A percentile compares a stretch with the other conserved stretches of the same genome.
phyloP scores from a whole-genome alignment of 2,113 vertebrate species.

The Oenanthe oenanthe region DNA sequence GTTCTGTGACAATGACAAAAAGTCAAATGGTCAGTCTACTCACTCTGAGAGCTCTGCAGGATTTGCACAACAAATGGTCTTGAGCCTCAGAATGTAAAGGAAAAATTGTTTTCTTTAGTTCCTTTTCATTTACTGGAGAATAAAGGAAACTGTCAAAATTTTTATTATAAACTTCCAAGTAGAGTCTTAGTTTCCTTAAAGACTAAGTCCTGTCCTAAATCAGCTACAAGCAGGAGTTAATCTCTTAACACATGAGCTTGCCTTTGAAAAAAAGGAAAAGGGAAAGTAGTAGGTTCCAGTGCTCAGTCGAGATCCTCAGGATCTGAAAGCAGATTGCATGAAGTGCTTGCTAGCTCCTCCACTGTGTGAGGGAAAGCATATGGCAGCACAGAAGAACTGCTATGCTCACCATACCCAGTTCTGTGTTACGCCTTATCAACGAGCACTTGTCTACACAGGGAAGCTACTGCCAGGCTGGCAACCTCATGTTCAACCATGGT shows the following conservation, averaged over 20 bases:
- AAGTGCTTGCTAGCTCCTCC: neutral
- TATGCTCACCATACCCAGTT: neutral
- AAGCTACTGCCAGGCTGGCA: neutral
- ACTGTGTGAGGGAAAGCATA: neutral
- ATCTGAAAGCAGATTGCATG: neutral
- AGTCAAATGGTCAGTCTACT: neutral
- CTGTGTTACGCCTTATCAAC: neutral
- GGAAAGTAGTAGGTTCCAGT: neutral
- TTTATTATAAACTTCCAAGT: neutral
- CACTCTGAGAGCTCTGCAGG: neutral
- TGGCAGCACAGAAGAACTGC: constrained; percentile 23
- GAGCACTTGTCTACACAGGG: neutral
- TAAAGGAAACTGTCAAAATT: neutral
- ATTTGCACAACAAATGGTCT: neutral
- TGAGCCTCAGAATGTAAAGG: neutral
- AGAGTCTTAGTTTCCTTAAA: neutral
- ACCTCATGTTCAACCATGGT: neutral
- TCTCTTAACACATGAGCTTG: neutral
- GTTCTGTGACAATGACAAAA: neutral
- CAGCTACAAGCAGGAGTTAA: neutral
- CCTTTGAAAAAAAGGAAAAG: neutral
- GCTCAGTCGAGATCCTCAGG: neutral
- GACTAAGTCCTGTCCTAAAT: neutral
- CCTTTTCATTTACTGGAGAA: neutral
- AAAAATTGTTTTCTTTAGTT: neutral